A percentile compares a stretch with the other conserved stretches of the same genome.
Conservation (phyloP, 2,888 invertebrate species). For the Drosophila cognata region DNA sequence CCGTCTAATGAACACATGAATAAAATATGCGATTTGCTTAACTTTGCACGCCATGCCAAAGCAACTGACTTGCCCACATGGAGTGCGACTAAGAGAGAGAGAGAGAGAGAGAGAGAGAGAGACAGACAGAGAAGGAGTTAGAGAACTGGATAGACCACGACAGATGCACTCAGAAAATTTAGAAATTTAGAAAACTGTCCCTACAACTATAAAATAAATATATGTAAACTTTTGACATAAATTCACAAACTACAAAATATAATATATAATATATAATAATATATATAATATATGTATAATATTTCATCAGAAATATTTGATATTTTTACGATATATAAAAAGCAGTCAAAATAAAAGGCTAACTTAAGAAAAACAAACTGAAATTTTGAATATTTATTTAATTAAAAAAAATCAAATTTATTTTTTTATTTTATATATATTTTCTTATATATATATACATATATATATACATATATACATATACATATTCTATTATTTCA, state of each 20-base stretch:
- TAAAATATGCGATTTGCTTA: conserved; percentile 81
- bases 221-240: not conserved
- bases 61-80: conserved; percentile 1
- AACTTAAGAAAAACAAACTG: not conserved
- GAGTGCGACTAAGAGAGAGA: conserved; percentile 7
- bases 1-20: conserved; percentile 81
- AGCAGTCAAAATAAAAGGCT: too few relatives aligned
- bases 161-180: not conserved
- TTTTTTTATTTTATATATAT: too few relatives aligned
- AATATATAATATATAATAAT: too few relatives aligned
- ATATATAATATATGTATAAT: too few relatives aligned
- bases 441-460: too few relatives aligned
- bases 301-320: not conserved
- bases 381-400: not conserved
- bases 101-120: not conserved
- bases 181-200: not conserved
- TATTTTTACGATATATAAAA: not conserved
- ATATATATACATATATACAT: too few relatives aligned
- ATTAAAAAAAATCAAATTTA: too few relatives aligned
- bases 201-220: not conserved
- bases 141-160: conserved; percentile 4
- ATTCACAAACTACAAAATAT: not conserved
- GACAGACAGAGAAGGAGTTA: not conserved
- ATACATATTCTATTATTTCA: not conserved
- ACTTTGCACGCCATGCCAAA: conserved; percentile 71